Conservation (phyloP, 2,797 vertebrate species). For the Alectoris magna region DNA sequence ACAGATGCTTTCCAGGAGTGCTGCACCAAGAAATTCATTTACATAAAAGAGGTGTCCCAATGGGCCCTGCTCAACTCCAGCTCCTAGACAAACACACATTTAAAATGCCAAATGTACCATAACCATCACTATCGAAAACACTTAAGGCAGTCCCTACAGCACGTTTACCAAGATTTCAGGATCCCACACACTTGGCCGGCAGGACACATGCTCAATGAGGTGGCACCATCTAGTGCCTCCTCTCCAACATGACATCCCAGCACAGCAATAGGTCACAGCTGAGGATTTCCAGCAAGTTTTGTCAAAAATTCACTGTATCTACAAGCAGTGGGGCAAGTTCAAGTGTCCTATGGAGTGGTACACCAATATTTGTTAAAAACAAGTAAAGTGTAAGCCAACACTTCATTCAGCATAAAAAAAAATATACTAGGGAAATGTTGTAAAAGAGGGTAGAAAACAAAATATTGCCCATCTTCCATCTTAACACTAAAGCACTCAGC, state of each 20-base stretch:
- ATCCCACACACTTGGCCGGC: not conserved
- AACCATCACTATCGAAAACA: not conserved
- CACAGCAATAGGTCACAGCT: too few species aligned
- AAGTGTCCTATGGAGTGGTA: not conserved
- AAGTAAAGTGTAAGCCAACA: fast-evolving
- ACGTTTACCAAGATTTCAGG: not conserved
- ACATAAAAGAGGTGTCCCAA: not conserved
- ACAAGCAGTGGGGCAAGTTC: fast-evolving
- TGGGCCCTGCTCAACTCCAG: not conserved
- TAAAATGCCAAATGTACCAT: not conserved
- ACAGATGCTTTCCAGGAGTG: not conserved
- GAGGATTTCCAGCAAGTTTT: not conserved
- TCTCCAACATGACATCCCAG: not conserved
- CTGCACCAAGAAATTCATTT: not conserved
- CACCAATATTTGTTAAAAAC: not conserved
- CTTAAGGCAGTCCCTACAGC: not conserved
- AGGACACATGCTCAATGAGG: not conserved
- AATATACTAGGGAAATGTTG: not conserved
- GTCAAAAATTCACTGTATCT: fast-evolving
- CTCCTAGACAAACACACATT: fast-evolving
- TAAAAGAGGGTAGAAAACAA: not conserved
- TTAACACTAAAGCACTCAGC: fast-evolving
- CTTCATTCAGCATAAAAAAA: not conserved
- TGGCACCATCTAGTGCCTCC: conserved; percentile 58
- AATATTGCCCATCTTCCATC: fast-evolving